Evolutionary conservation across 2,797 vertebrate genomes (phyloP), one percentile per base, ranked within the genome.

Genomic region (Anniella stebbinsi): DNA sequence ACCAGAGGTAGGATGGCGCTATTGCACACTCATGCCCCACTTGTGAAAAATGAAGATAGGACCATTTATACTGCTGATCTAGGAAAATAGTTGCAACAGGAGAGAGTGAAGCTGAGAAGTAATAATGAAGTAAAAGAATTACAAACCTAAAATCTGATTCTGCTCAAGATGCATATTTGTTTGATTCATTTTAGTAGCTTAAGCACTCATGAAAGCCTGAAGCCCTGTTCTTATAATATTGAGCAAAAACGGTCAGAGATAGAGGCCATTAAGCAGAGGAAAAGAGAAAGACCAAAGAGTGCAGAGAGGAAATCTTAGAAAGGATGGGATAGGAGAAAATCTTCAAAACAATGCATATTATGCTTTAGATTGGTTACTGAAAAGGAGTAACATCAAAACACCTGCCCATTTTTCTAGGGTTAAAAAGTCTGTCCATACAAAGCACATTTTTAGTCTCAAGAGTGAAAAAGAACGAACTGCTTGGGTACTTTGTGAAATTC

Each of bases 401-500:
- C 89, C 72, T 33, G 41, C 21, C 0, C 33, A 63, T 90, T 87
- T 91, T 90, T 36, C 72, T 84, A 78, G 75, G 69, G 57, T 88
- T 87, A 93, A 45, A 94, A 93, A 84, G 75, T 80, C 80, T 94
- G 70, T 92, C 92, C 70, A 80, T 85, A 90, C 77, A 96, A 95
- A 94, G 57, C 87, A 93, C 81, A 95, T 69, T 84, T 94, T 95
- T 90, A 94, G 92, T 93, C 91, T 88, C 45, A 38, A 80, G 0
- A 90, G 51, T 80, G 83, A 36, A 70, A 95, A 45, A 88, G 1
- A 1, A 83, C 96, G 89, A 96, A 94, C 45, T 94, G 90, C 88
- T 87, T 94, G 87, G n/a, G 91, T 0, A 41, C 88, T 91, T 95
- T 92, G 82, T 89, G 80, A 96, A 97, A 93, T 95, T 88, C 73